phyloP scores from a whole-genome alignment of 2,797 vertebrate genomes.

The Melanotaenia parkinsoni region DNA sequence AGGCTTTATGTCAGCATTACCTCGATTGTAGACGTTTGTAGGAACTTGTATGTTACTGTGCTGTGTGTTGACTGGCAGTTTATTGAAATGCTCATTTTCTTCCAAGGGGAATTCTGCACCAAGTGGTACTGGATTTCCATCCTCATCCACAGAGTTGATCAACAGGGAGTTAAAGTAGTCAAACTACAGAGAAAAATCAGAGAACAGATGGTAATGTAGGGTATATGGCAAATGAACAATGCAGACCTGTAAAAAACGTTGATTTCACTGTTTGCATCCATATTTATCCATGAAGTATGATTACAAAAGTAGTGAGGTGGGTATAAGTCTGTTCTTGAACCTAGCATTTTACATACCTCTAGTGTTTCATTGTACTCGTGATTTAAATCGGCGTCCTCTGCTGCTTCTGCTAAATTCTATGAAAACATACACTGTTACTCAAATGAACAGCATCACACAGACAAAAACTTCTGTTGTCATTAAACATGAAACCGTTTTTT shows the following conservation, averaged over 20 bases:
- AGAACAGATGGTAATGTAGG: not conserved
- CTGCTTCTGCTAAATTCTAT: constrained; percentile 91
- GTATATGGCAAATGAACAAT: not conserved
- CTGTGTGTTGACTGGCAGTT: constrained; percentile 89
- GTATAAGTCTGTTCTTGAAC: not conserved
- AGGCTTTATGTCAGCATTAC: constrained; percentile 64
- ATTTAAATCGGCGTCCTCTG: constrained; percentile 93
- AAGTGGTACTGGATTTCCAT: constrained; percentile 86
- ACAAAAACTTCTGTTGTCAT: not conserved
- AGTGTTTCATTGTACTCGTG: constrained; percentile 93
- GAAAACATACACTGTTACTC: constrained; percentile 35
- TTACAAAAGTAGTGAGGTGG: not conserved
- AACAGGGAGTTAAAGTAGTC: constrained; percentile 93
- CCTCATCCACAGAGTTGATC: constrained; percentile 88
- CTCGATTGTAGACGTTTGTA: constrained; percentile 97
- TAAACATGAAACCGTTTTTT: not conserved
- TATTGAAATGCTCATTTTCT: constrained; percentile 92
- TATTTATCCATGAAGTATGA: not conserved
- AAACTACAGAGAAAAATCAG: constrained; percentile 75
- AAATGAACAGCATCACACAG: not conserved
- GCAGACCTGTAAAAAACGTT: not conserved
- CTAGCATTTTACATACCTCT: constrained; percentile 79
- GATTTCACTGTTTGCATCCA: not conserved
- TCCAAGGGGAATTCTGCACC: constrained; percentile 92
- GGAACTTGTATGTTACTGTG: constrained; percentile 94